Conservation (phyloP, 2,888 invertebrate genomes). For the Agonopterix subpropinquella region DNA sequence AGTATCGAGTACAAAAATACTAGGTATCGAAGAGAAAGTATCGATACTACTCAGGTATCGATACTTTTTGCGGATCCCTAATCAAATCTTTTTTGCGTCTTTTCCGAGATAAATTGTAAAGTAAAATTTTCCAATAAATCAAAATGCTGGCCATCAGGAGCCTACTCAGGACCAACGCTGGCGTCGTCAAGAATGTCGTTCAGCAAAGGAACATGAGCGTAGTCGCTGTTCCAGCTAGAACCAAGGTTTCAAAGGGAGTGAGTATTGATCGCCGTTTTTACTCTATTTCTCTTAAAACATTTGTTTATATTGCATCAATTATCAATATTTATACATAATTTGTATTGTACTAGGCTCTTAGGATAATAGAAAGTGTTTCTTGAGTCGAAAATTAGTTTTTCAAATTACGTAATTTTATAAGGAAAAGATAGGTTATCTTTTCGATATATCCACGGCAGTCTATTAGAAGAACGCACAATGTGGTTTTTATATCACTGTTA, state of each 20-base stretch:
- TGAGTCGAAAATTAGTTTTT: constrained; percentile 3
- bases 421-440: constrained; percentile 18
- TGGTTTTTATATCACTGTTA: too few species aligned
- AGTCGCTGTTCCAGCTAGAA: constrained; percentile 41
- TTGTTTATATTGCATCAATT: not conserved
- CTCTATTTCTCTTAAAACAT: not conserved
- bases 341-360: not conserved
- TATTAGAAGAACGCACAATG: too few species aligned
- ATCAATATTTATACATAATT: not conserved
- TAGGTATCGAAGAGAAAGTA: too few species aligned
- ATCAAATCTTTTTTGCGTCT: too few species aligned
- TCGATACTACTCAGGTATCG: too few species aligned
- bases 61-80: too few species aligned
- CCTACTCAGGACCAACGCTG: constrained; percentile 43
- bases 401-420: constrained; percentile 28
- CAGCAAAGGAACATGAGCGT: constrained; percentile 58
- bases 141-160: constrained; percentile 55
- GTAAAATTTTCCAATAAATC: constrained; percentile 11
- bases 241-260: constrained; percentile 50
- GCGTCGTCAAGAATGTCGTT: constrained; percentile 45
- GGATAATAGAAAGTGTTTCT: not conserved
- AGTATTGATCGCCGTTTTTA: constrained; percentile 19
- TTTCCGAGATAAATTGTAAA: too few species aligned
- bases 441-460: not conserved
- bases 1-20: too few species aligned